Evolutionary conservation across 2,797 vertebrate species (phyloP).

Genomic region (Fistularia tabacaria): DNA sequence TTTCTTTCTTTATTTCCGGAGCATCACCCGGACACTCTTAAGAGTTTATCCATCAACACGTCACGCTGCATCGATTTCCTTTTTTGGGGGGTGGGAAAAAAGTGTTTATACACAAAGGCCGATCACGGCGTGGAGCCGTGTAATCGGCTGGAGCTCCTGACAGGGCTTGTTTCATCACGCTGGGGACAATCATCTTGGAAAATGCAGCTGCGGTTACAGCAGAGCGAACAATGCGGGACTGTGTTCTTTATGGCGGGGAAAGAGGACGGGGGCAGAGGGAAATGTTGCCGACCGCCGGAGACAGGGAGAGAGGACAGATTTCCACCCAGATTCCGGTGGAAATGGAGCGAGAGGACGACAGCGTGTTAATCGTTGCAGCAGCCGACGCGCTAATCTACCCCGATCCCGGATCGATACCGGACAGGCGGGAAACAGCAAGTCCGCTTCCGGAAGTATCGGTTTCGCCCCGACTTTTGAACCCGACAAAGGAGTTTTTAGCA

Average conservation of each 20-base stretch:
- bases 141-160: constrained; percentile 53
- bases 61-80: constrained; percentile 33
- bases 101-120: constrained; percentile 53
- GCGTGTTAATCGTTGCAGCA: too few relatives aligned
- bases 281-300: neutral
- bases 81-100: too few relatives aligned
- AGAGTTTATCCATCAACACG: constrained; percentile 52
- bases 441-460: too few relatives aligned
- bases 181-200: constrained; percentile 51
- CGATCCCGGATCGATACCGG: too few relatives aligned
- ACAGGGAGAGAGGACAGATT: constrained; percentile 8
- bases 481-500: too few relatives aligned
- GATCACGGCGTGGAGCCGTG: constrained; percentile 41
- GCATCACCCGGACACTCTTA: constrained; percentile 18
- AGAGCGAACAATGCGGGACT: constrained; percentile 37
- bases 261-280: neutral
- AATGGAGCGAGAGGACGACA: too few relatives aligned
- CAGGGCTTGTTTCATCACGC: constrained; percentile 49
- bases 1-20: neutral
- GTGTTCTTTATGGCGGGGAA: constrained; percentile 27
- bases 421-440: too few relatives aligned
- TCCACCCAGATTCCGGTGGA: too few relatives aligned
- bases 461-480: too few relatives aligned
- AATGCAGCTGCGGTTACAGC: constrained; percentile 46
- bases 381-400: too few relatives aligned